phyloP scores from a whole-genome alignment of 2,888 invertebrate species.

The Mycalesis mineus region DNA sequence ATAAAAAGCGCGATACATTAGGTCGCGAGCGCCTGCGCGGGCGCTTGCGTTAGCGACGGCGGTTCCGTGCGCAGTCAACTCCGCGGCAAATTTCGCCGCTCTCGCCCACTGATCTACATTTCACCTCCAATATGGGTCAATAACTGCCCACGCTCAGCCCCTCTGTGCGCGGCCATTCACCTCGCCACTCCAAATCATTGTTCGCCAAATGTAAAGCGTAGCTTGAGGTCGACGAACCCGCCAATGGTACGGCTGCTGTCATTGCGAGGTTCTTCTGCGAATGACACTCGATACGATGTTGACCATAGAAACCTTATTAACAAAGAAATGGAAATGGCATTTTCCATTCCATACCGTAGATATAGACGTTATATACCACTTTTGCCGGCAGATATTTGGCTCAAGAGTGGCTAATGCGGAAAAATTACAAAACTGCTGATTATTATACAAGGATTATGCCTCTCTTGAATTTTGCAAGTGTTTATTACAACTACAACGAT shows the following conservation, averaged over 20 bases:
- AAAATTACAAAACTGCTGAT: too few relatives aligned
- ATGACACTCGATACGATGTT: conserved; percentile 68
- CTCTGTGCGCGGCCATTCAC: conserved; percentile 74
- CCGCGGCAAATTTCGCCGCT: conserved; percentile 73
- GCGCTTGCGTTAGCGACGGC: conserved; percentile 30
- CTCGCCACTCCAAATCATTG: conserved; percentile 77
- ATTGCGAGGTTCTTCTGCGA: conserved; percentile 62
- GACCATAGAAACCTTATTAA: too few relatives aligned
- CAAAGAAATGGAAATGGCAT: too few relatives aligned
- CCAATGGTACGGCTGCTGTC: conserved; percentile 59
- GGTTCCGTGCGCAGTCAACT: conserved; percentile 43
- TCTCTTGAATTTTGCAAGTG: too few relatives aligned
- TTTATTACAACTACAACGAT: too few relatives aligned
- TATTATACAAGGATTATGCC: too few relatives aligned
- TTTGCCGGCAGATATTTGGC: too few relatives aligned
- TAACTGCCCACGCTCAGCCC: conserved; percentile 78
- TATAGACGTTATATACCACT: too few relatives aligned
- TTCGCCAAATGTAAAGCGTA: conserved; percentile 76
- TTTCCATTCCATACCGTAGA: too few relatives aligned
- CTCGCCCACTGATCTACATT: conserved; percentile 80
- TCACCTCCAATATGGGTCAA: conserved; percentile 77
- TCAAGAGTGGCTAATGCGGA: too few relatives aligned
- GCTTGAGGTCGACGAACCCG: conserved; percentile 62
- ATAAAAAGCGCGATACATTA: background rate
- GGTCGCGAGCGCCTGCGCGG: conserved; percentile 21